Base-by-base conservation (phyloP, 2,797 vertebrate genomes). In the Gouania willdenowi region DNA sequence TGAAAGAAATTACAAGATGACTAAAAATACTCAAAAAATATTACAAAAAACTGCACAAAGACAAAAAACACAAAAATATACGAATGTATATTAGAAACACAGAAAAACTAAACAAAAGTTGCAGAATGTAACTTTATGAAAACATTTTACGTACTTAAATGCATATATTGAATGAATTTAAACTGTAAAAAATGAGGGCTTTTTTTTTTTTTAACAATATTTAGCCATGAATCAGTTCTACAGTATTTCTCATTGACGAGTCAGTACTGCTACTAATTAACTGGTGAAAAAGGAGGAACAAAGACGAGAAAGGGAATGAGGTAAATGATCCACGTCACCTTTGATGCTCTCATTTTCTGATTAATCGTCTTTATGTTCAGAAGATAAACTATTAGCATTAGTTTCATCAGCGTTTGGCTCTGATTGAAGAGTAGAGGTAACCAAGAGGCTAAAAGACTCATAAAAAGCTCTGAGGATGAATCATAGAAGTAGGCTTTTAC, bases 241-340 rank as follows among this genome's bases (percentile, higher is more conserved):
- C 46, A 70, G 61, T 64, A 59, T 76, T 82, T 51, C 47, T 75
- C 74, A 73, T 65, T 76, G 69, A 62, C 41, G 53, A 59, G 47
- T 28, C 1, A 3, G 43, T 45, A 48, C 49, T 33, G 32, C 30
- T 42, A 39, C 63, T 70, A 62, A 75, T 80, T 72, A 65, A 20
- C 20, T 30, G 47, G 59, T 67, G 50, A 66, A 66, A 58, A 48
- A 6, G 19, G 42, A 31, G 38, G 31, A 37, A 37, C 66, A 10
- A n/a, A 57, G 38, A 45, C 40, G 56, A 57, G 46, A 60, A 72
- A 49, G 56, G 43, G 33, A 60, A 33, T 15, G n/a, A 5, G 43
- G 44, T 63, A 65, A 72, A 75, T 72, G 70, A 78, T 64, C 71
- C 63, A 32, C 71, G 51, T 58, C 60, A 42, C 37, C 38, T 47